Conservation (phyloP, 1,140 invertebrate species). For the Brachionus rubens region DNA sequence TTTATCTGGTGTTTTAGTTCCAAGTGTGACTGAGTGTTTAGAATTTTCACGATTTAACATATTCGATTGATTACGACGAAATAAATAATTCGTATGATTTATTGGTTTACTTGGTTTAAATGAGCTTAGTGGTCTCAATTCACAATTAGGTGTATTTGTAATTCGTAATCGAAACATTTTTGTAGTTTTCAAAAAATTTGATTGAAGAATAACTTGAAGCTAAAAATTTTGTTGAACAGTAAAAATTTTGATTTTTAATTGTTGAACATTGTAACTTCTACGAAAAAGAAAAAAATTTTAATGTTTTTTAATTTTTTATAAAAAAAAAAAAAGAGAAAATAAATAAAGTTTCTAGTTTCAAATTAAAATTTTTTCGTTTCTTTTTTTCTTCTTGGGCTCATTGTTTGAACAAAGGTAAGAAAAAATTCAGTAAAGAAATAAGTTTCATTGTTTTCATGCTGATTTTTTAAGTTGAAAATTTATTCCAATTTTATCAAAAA, state of each 20-base stretch:
- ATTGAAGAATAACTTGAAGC: no score
- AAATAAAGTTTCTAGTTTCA: constrained; percentile 21
- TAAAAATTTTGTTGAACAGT: no score
- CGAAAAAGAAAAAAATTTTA: no score
- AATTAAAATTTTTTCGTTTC: no score
- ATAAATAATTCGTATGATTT: constrained; percentile 37
- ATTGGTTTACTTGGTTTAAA: constrained; percentile 38
- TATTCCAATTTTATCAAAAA: not conserved
- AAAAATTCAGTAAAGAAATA: not conserved
- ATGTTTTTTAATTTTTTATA: not conserved
- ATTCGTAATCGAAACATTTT: constrained; percentile 28
- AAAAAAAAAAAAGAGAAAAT: constrained; percentile 22
- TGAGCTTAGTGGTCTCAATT: not conserved
- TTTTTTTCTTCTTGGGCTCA: not conserved
- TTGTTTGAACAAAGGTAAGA: constrained; percentile 31
- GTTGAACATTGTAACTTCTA: constrained; percentile 20
- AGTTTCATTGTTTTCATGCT: constrained; percentile 34
- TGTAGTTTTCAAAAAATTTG: no score
- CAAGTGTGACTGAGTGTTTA: not conserved
- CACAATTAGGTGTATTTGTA: not conserved
- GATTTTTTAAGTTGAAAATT: constrained; percentile 24
- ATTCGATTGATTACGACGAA: constrained; percentile 8
- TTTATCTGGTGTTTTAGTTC: not conserved
- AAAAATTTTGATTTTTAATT: not conserved
- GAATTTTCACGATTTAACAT: not conserved